These are phyloP conservation scores for Drosophila ezoana DNA, from an alignment of 2,888 invertebrate genomes.

Conservation along the genomic window DNA sequence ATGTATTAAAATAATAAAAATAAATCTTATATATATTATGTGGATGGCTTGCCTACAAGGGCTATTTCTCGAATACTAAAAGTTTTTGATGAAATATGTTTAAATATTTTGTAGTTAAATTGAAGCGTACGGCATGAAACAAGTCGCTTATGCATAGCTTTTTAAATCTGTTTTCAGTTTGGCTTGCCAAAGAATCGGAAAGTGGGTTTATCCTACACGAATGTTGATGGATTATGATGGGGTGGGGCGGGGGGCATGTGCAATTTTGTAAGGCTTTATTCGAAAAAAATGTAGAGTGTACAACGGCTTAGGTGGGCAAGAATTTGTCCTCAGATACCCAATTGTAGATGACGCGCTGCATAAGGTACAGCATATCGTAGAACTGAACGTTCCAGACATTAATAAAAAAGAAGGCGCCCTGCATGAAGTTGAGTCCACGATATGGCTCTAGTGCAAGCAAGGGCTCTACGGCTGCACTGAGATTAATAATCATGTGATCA, in stretches of 20 bases:
- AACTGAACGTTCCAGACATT: conserved; percentile 26
- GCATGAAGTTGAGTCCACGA: conserved; percentile 50
- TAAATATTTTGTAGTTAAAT: too few relatives aligned
- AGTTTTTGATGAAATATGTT: too few relatives aligned
- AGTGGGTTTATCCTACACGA: background rate
- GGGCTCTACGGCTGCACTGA: conserved; percentile 29
- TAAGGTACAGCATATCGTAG: conserved; percentile 25
- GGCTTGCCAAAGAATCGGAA: background rate
- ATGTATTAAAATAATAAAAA: too few relatives aligned
- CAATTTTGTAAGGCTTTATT: background rate
- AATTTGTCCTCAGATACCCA: conserved; percentile 26
- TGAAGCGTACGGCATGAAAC: background rate
- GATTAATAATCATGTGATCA: conserved; percentile 55
- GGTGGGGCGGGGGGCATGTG: background rate
- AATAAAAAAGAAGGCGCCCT: conserved; percentile 47
- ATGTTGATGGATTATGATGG: conserved; percentile 26
- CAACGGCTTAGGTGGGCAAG: background rate
- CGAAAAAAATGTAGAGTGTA: background rate
- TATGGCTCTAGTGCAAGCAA: conserved; percentile 38
- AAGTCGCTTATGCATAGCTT: background rate
- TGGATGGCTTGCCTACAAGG: too few relatives aligned
- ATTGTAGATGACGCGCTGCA: conserved; percentile 38
- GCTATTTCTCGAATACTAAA: too few relatives aligned
- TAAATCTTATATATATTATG: too few relatives aligned
- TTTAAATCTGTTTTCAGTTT: background rate